phyloP scores from a whole-genome alignment of 2,113 vertebrate species.

The Megaleporinus macrocephalus region DNA sequence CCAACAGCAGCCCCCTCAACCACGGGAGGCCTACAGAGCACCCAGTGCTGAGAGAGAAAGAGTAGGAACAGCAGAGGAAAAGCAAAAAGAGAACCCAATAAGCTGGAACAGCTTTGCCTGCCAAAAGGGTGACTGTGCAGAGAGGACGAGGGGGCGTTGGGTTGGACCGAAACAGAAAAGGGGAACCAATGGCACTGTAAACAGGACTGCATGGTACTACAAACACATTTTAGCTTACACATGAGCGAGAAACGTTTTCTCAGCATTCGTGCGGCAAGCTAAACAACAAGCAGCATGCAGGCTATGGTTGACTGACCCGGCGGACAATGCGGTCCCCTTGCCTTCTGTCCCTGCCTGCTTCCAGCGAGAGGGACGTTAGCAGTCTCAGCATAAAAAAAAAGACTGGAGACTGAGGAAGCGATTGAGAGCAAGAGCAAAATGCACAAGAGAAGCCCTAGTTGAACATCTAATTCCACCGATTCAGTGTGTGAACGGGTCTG shows the following conservation, averaged over 20 bases:
- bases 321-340: constrained; percentile 11
- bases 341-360: constrained; percentile 34
- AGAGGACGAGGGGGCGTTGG: neutral
- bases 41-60: constrained; percentile 58
- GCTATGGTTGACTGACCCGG: constrained; percentile 35
- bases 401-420: neutral
- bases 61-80: constrained; percentile 27
- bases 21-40: constrained; percentile 55
- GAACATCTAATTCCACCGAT: constrained; percentile 53
- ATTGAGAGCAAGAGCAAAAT: constrained; percentile 6
- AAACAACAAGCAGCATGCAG: constrained; percentile 41
- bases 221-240: constrained; percentile 7
- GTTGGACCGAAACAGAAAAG: constrained; percentile 7
- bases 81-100: constrained; percentile 24
- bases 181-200: neutral
- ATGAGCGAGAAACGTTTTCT: neutral
- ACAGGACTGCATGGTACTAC: constrained; percentile 13
- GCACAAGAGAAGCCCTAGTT: constrained; percentile 15
- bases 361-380: neutral
- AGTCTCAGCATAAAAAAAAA: constrained; percentile 21
- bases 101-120: constrained; percentile 33
- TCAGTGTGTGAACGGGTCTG: constrained; percentile 55
- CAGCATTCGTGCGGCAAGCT: constrained; percentile 35
- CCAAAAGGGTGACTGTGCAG: constrained; percentile 46
- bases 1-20: constrained; percentile 48